Percentiles rank a stretch among this genome's conserved stretches.
These are phyloP conservation scores for Hypomesus transpacificus DNA, from an alignment of 2,113 vertebrate genomes.

Conservation along the genomic window DNA sequence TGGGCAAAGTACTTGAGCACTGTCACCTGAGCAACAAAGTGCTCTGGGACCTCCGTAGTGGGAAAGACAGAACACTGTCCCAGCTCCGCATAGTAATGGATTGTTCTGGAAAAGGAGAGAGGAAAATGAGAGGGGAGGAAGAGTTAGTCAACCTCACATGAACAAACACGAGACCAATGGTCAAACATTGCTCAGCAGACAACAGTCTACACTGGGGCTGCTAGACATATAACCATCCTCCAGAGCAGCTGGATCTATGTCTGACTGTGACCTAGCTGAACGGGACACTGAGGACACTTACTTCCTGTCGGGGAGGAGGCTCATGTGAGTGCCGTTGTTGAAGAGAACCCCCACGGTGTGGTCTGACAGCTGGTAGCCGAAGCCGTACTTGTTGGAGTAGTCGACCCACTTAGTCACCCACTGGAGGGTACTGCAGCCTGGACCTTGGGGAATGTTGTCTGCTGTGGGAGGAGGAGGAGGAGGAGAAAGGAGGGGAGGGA, in stretches of 20 bases:
- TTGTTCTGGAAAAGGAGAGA: constrained; percentile 74
- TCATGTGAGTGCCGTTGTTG: constrained; percentile 98
- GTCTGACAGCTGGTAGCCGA: constrained; percentile 97
- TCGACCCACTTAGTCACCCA: constrained; percentile 99
- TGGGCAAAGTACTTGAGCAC: constrained; percentile 97
- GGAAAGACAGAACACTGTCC: constrained; percentile 89
- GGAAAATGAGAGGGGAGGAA: constrained; percentile 10
- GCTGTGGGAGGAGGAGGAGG: constrained; percentile 57
- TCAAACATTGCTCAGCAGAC: too few relatives aligned
- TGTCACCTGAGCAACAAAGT: constrained; percentile 92
- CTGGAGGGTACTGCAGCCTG: constrained; percentile 80
- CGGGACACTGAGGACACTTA: constrained; percentile 54
- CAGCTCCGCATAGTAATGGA: constrained; percentile 93
- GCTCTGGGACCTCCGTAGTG: constrained; percentile 86
- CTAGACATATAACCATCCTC: not conserved
- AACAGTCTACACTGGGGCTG: too few relatives aligned
- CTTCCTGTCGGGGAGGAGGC: constrained; percentile 95
- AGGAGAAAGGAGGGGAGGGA: constrained; percentile 12
- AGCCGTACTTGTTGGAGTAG: constrained; percentile 98
- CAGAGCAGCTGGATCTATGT: not conserved
- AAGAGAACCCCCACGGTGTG: constrained; percentile 96
- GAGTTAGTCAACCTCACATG: not conserved
- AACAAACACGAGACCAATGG: too few relatives aligned
- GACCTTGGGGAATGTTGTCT: constrained; percentile 81
- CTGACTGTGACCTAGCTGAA: not conserved